Conservation (phyloP, 2,113 vertebrate species). For the Machaerirhynchus nigripectus region DNA sequence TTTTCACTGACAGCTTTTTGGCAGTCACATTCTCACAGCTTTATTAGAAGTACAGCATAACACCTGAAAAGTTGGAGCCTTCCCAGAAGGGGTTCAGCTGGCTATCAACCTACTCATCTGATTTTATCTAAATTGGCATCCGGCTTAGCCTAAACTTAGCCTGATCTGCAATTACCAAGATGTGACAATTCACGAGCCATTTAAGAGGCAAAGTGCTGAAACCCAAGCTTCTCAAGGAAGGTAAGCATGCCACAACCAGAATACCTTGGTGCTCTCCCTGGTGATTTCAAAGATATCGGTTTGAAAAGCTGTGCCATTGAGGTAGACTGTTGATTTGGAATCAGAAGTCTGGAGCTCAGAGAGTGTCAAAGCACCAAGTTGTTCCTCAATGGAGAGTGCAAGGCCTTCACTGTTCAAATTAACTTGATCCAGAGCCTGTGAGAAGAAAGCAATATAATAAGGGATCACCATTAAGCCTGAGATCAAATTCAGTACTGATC, state of each 20-base stretch:
- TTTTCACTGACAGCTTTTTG: neutral
- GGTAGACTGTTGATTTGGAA: conserved; percentile 74
- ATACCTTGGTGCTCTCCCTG: conserved; percentile 88
- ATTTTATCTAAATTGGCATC: neutral
- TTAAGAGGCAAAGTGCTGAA: neutral
- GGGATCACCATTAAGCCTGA: neutral
- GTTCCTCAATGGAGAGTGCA: conserved; percentile 87
- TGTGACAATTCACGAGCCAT: neutral
- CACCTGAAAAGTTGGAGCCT: neutral
- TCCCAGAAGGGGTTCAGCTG: neutral
- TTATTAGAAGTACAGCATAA: neutral
- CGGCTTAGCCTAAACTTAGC: no score
- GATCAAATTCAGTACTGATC: neutral
- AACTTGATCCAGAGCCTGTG: conserved; percentile 80
- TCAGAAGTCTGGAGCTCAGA: conserved; percentile 72
- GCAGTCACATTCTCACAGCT: neutral
- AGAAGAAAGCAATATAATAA: neutral
- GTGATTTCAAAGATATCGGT: conserved; percentile 81
- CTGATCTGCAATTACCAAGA: neutral
- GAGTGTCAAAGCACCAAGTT: conserved; percentile 86
- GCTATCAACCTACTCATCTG: neutral
- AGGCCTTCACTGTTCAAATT: conserved; percentile 87
- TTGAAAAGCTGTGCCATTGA: conserved; percentile 83
- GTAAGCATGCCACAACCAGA: neutral
- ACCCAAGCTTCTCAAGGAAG: neutral